These are phyloP conservation scores for Macrobrachium nipponense DNA, from an alignment of 1,140 invertebrate genomes.

Conservation along the genomic window DNA sequence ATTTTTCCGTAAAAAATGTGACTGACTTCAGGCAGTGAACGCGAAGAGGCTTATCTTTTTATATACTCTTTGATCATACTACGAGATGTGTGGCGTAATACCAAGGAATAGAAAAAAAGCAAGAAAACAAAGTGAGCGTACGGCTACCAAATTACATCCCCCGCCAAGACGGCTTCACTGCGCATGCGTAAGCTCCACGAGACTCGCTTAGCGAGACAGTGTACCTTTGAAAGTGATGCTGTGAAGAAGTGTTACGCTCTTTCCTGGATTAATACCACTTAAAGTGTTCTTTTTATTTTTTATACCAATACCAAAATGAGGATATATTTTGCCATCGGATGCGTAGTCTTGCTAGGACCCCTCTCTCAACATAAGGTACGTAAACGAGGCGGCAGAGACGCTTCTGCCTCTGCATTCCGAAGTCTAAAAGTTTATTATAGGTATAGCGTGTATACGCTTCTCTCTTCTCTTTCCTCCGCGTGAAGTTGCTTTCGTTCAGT, in stretches of 20 bases:
- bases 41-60: no score
- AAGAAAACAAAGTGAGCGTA: no score
- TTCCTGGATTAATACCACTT: conserved; percentile 37
- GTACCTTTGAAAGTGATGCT: conserved; percentile 27
- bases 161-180: background rate
- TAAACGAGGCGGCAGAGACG: no score
- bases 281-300: conserved; percentile 33
- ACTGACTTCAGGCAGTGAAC: no score
- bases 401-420: background rate
- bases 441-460: background rate
- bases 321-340: conserved; percentile 38
- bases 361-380: conserved; percentile 34
- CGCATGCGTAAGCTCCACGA: conserved; percentile 3
- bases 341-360: conserved; percentile 32
- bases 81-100: no score
- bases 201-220: background rate
- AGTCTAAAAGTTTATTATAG: conserved; percentile 21
- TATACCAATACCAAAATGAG: conserved; percentile 14
- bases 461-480: background rate
- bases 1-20: no score
- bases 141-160: no score
- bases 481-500: no score
- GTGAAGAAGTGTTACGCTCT: conserved; percentile 31
- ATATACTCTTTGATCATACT: no score
- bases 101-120: no score